These are phyloP conservation scores for Phlogophora meticulosa DNA, from an alignment of 2,888 invertebrate species.

Conservation along the genomic window DNA sequence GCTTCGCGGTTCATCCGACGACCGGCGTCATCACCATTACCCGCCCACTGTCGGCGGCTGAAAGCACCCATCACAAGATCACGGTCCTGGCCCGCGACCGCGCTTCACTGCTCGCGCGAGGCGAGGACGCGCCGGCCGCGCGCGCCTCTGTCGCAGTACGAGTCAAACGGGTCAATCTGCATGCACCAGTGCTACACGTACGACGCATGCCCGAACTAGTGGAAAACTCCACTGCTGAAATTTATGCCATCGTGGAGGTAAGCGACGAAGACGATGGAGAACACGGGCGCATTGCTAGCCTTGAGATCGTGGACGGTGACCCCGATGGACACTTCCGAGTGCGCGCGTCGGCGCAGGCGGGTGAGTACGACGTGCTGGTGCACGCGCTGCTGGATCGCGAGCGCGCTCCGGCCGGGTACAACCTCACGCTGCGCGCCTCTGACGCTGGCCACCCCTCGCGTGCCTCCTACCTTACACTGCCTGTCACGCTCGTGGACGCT, in stretches of 20 bases:
- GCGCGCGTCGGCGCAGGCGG: constrained; percentile 91
- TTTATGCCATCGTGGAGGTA: constrained; percentile 97
- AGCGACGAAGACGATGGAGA: constrained; percentile 95
- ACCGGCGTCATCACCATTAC: constrained; percentile 97
- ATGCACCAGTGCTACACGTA: constrained; percentile 96
- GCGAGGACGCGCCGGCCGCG: constrained; percentile 92
- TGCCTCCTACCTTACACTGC: constrained; percentile 95
- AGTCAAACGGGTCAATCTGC: constrained; percentile 96
- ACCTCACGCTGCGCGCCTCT: constrained; percentile 95
- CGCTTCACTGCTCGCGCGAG: constrained; percentile 92
- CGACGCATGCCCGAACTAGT: constrained; percentile 95
- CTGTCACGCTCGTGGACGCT: constrained; percentile 95
- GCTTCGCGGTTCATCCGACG: constrained; percentile 98
- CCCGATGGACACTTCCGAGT: constrained; percentile 97
- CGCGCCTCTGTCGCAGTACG: constrained; percentile 94
- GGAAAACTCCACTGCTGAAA: constrained; percentile 95
- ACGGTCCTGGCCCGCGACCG: constrained; percentile 96
- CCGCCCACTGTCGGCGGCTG: constrained; percentile 93
- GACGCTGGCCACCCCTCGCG: constrained; percentile 96
- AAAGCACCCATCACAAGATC: constrained; percentile 93
- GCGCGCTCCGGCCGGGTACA: constrained; percentile 95
- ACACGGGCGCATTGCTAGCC: constrained; percentile 95
- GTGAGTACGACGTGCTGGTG: constrained; percentile 95
- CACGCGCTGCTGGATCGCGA: constrained; percentile 95
- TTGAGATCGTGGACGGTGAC: constrained; percentile 97